A percentile compares a stretch with the other conserved stretches of the same genome.
phyloP scores from a whole-genome alignment of 2,113 vertebrate genomes.

The Rhineura floridana region DNA sequence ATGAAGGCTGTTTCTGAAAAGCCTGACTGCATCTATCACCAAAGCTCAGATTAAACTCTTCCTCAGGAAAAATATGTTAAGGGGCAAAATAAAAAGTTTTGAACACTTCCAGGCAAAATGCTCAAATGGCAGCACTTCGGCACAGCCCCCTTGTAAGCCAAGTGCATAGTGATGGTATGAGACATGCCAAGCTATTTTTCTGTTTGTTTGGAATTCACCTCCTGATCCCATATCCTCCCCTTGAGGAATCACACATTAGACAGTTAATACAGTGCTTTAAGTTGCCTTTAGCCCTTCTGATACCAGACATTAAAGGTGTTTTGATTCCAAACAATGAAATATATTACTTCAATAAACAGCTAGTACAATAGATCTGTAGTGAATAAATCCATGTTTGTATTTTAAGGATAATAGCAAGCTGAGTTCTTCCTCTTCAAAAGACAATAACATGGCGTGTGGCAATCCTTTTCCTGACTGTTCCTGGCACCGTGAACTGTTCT shows the following conservation, averaged over 20 bases:
- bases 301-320: background rate
- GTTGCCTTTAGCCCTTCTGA: background rate
- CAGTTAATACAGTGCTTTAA: background rate
- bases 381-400: background rate
- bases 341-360: background rate
- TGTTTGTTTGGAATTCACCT: background rate
- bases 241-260: too few relatives aligned
- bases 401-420: background rate
- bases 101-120: background rate
- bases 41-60: background rate
- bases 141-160: background rate
- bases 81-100: background rate
- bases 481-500: background rate
- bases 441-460: background rate
- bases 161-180: background rate
- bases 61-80: constrained; percentile 32
- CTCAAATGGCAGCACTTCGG: background rate
- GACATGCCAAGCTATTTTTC: background rate
- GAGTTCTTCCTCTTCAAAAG: background rate
- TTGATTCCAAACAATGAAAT: background rate
- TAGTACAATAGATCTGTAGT: background rate
- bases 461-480: background rate
- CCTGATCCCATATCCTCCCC: background rate
- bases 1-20: constrained; percentile 13
- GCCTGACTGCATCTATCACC: background rate